Percentiles rank a stretch among this genome's conserved stretches.
Evolutionary conservation across 2,113 vertebrate genomes (phyloP).

Genomic region (Bagarius yarrelli): DNA sequence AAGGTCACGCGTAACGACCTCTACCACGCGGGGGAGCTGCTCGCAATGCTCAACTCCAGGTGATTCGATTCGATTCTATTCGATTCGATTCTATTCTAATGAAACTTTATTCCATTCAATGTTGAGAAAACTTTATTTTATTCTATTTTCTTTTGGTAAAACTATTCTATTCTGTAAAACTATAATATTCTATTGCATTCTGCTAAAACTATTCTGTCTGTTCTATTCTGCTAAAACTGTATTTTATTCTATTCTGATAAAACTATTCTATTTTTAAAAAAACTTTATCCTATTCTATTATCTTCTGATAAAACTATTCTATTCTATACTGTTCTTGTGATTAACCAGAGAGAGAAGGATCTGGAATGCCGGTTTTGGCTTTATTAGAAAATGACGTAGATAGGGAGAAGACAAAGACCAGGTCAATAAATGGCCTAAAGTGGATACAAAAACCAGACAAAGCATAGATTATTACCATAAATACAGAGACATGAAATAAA

Average conservation of each 20-base stretch:
- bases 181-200: background rate
- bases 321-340: background rate
- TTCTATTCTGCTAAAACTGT: too few relatives aligned
- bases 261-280: background rate
- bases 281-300: background rate
- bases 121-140: background rate
- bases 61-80: conserved; percentile 58
- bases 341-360: too few relatives aligned
- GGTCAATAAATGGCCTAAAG: too few relatives aligned
- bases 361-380: too few relatives aligned
- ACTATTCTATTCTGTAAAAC: background rate
- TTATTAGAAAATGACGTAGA: too few relatives aligned
- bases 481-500: too few relatives aligned
- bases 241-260: background rate
- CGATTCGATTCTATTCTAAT: background rate
- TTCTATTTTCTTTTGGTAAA: background rate
- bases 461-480: too few relatives aligned
- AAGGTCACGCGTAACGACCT: conserved; percentile 94
- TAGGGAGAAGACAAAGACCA: too few relatives aligned
- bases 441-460: too few relatives aligned
- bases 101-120: background rate
- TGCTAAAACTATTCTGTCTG: too few relatives aligned
- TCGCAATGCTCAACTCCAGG: conserved; percentile 95
- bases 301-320: too few relatives aligned
- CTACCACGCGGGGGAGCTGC: conserved; percentile 94